A percentile compares a stretch with the other conserved stretches of the same genome.
These are phyloP conservation scores for Drosophila setosimentum DNA, from an alignment of 2,888 invertebrate genomes.

Conservation along the genomic window DNA sequence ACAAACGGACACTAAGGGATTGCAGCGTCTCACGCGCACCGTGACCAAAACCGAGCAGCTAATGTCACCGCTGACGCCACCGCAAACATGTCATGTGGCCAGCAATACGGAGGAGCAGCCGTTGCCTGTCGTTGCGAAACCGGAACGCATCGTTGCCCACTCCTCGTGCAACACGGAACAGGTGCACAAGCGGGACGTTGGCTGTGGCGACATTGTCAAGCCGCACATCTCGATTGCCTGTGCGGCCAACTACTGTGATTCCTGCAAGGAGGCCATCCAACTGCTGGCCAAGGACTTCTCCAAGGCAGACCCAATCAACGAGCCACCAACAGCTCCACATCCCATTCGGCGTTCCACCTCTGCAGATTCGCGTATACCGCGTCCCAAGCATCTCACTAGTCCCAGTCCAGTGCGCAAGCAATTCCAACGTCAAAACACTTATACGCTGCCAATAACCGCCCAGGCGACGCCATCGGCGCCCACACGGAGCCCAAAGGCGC, in stretches of 20 bases:
- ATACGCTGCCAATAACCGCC: slow-evolving; percentile 75
- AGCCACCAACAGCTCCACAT: slow-evolving; percentile 1
- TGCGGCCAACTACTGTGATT: slow-evolving; percentile 87
- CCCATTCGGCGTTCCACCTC: slow-evolving; percentile 55
- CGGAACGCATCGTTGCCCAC: slow-evolving; percentile 63
- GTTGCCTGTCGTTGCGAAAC: slow-evolving; percentile 18
- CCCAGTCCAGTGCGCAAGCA: slow-evolving; percentile 83
- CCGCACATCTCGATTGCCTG: slow-evolving; percentile 86
- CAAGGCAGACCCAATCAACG: slow-evolving; percentile 57
- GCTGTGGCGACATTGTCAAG: slow-evolving; percentile 86
- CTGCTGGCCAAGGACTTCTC: slow-evolving; percentile 86
- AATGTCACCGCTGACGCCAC: slow-evolving; percentile 55
- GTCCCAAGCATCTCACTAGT: slow-evolving; percentile 83
- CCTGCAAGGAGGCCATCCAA: slow-evolving; percentile 87
- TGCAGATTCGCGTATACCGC: slow-evolving; percentile 82
- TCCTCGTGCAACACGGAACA: slow-evolving; percentile 83
- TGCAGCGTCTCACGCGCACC: slow-evolving; percentile 74
- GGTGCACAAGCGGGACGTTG: slow-evolving; percentile 85
- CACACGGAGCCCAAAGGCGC: slow-evolving; percentile 73
- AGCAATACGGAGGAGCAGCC: slow-evolving; percentile 71
- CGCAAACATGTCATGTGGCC: slow-evolving; percentile 58
- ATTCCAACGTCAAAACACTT: slow-evolving; percentile 84
- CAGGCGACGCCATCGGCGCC: slow-evolving; percentile 64
- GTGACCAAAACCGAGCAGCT: slow-evolving; percentile 77
- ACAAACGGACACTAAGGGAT: slow-evolving; percentile 85